phyloP scores from a whole-genome alignment of 2,888 invertebrate species.

The Stenichneumon culpator region DNA sequence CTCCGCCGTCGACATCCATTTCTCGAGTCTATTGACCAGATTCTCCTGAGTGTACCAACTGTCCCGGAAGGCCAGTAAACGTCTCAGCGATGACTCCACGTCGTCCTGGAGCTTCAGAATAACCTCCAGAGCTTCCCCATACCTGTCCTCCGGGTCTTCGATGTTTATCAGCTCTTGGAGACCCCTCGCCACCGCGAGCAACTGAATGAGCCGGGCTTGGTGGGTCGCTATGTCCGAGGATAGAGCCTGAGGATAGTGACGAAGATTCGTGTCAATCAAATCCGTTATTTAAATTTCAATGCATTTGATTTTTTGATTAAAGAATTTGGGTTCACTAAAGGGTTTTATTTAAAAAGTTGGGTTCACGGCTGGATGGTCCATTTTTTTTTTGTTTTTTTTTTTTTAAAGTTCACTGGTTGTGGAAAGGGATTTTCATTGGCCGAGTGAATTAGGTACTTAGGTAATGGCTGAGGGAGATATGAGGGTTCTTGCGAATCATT shows the following conservation, averaged over 20 bases:
- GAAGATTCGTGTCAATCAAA: neutral
- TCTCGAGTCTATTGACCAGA: slow-evolving; percentile 90
- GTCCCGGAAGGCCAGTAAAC: slow-evolving; percentile 91
- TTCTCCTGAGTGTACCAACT: slow-evolving; percentile 92
- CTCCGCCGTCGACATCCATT: slow-evolving; percentile 92
- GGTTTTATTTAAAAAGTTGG: too few relatives aligned
- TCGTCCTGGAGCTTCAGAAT: slow-evolving; percentile 91
- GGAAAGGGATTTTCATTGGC: too few relatives aligned
- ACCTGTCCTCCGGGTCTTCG: slow-evolving; percentile 91
- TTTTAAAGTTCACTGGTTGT: too few relatives aligned
- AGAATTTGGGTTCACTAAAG: too few relatives aligned
- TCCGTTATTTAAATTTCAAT: neutral
- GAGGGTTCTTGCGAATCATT: too few relatives aligned
- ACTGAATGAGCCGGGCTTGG: slow-evolving; percentile 91
- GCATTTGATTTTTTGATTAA: too few relatives aligned
- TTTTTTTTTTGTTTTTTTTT: too few relatives aligned
- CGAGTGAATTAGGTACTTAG: too few relatives aligned
- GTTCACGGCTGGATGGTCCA: too few relatives aligned
- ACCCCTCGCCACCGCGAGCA: slow-evolving; percentile 90
- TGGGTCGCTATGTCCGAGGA: slow-evolving; percentile 93
- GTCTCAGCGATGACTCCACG: slow-evolving; percentile 90
- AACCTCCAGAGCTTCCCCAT: slow-evolving; percentile 90
- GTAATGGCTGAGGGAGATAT: too few relatives aligned
- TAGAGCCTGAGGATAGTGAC: slow-evolving; percentile 87
- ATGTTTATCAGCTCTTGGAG: slow-evolving; percentile 92